Evolutionary conservation across 2,113 vertebrate genomes (phyloP).

Genomic region (Pseudolaguvia tuberculata): DNA sequence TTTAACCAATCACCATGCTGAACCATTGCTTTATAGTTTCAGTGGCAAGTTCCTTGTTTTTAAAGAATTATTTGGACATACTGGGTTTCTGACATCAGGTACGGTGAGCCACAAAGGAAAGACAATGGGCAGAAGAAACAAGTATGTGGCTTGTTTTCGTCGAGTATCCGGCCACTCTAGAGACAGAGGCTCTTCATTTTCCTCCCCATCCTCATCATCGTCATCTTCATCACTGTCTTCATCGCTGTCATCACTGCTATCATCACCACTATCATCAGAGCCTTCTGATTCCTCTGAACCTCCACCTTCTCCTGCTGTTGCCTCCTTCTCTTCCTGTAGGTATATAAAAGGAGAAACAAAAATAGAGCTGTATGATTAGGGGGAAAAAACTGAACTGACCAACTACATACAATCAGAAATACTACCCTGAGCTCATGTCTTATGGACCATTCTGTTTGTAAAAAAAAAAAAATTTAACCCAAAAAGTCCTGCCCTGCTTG

Average conservation of each 20-base stretch:
- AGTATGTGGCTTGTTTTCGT: slow-evolving; percentile 83
- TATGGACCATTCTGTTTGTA: too few species aligned
- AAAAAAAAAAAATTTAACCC: too few species aligned
- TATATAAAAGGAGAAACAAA: slow-evolving; percentile 3
- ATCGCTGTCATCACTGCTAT: slow-evolving; percentile 54
- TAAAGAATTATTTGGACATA: slow-evolving; percentile 52
- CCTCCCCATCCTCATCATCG: slow-evolving; percentile 52
- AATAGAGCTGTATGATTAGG: background rate
- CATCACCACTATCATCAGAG: slow-evolving; percentile 51
- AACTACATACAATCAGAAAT: too few species aligned
- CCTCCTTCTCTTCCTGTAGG: slow-evolving; percentile 30
- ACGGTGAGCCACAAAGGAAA: slow-evolving; percentile 93
- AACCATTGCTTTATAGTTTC: background rate
- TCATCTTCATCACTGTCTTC: slow-evolving; percentile 55
- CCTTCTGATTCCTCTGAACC: slow-evolving; percentile 46
- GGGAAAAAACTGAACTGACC: too few species aligned
- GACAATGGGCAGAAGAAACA: slow-evolving; percentile 87
- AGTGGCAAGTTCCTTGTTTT: too few species aligned
- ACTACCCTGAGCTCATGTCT: too few species aligned
- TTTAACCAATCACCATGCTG: background rate
- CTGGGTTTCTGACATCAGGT: slow-evolving; percentile 86
- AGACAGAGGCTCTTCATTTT: slow-evolving; percentile 80
- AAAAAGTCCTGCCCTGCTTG: too few species aligned
- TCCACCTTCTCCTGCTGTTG: slow-evolving; percentile 44
- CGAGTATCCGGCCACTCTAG: slow-evolving; percentile 84